These are phyloP conservation scores for Camptogramma bilineatum DNA, from an alignment of 2,888 invertebrate genomes.

Conservation along the genomic window DNA sequence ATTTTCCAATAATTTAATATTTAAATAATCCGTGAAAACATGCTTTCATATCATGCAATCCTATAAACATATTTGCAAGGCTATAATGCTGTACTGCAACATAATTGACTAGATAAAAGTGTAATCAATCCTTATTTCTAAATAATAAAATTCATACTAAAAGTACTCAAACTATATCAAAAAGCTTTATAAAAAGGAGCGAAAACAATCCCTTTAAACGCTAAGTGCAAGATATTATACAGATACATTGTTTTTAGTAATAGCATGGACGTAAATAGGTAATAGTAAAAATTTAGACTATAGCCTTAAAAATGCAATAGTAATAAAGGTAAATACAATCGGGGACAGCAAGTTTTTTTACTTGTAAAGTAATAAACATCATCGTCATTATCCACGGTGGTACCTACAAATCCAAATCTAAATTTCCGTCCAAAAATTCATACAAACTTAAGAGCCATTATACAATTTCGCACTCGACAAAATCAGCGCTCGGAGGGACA, in stretches of 20 bases:
- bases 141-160: slow-evolving; percentile 9
- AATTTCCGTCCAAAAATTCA: not conserved
- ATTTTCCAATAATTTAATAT: not conserved
- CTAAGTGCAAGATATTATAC: slow-evolving; percentile 22
- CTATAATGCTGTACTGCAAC: slow-evolving; percentile 24
- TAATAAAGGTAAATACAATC: slow-evolving; percentile 8
- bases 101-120: slow-evolving; percentile 13
- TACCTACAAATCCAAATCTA: slow-evolving; percentile 11
- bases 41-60: slow-evolving; percentile 26
- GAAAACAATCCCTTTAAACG: slow-evolving; percentile 17
- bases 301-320: slow-evolving; percentile 1
- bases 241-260: slow-evolving; percentile 2
- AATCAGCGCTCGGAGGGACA: too few species aligned
- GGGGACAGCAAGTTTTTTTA: not conserved
- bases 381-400: slow-evolving; percentile 8
- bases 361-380: not conserved
- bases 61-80: slow-evolving; percentile 9
- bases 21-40: slow-evolving; percentile 22
- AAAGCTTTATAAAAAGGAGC: slow-evolving; percentile 13
- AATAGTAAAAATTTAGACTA: not conserved
- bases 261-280: too few species aligned
- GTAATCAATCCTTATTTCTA: slow-evolving; percentile 7
- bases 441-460: too few species aligned
- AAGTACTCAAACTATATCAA: slow-evolving; percentile 9
- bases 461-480: too few species aligned